A percentile compares a stretch with the other conserved stretches of the same genome.
Evolutionary conservation across 92 coral and sea anemone species (phyloP).

Genomic region (Metridium senile): DNA sequence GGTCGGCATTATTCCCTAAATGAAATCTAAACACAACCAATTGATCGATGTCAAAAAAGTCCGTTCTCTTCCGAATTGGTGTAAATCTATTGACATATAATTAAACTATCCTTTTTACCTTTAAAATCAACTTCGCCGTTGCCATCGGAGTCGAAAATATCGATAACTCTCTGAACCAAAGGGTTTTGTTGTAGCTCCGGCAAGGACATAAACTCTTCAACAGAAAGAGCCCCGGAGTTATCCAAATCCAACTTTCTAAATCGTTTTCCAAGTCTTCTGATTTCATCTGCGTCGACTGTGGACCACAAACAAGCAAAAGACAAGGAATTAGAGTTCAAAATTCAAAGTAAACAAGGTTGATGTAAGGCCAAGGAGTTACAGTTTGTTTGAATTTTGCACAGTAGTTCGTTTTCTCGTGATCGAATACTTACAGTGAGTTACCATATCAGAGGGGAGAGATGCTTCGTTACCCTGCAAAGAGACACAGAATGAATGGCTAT

Average conservation of each 20-base stretch:
- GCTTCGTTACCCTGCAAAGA: slow-evolving; percentile 91
- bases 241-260: slow-evolving; percentile 96
- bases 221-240: slow-evolving; percentile 95
- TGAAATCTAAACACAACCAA: slow-evolving; percentile 40
- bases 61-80: slow-evolving; percentile 33
- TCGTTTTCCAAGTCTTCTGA: slow-evolving; percentile 93
- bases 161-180: slow-evolving; percentile 96
- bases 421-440: slow-evolving; percentile 89
- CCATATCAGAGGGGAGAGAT: slow-evolving; percentile 94
- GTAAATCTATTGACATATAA: slow-evolving; percentile 34
- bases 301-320: slow-evolving; percentile 36
- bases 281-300: slow-evolving; percentile 96
- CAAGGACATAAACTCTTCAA: slow-evolving; percentile 97
- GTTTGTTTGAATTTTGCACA: slow-evolving; percentile 3
- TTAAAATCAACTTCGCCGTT: slow-evolving; percentile 99
- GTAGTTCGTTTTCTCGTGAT: background rate
- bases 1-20: slow-evolving; percentile 4
- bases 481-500: slow-evolving; percentile 13
- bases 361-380: background rate
- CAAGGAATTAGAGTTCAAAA: slow-evolving; percentile 11
- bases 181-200: slow-evolving; percentile 98
- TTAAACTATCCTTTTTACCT: slow-evolving; percentile 65
- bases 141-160: slow-evolving; percentile 95
- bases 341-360: background rate
- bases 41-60: slow-evolving; percentile 19